Conservation (phyloP, 1,140 invertebrate species). For the Bombus pascuorum region DNA sequence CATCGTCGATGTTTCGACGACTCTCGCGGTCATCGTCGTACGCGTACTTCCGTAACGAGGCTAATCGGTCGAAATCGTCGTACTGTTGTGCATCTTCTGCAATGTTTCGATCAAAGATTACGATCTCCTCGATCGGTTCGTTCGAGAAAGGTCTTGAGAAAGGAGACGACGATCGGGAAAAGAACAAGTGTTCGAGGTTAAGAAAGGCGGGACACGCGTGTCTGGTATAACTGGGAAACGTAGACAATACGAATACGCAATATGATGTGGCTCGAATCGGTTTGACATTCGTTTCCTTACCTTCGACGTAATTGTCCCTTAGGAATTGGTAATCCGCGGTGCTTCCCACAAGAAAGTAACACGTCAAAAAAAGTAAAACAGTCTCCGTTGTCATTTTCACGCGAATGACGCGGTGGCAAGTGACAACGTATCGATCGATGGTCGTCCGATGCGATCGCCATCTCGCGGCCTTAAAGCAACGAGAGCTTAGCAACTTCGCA, state of each 20-base stretch:
- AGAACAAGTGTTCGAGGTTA: conserved; percentile 8
- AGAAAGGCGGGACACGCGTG: not conserved
- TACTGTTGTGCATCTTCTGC: not conserved
- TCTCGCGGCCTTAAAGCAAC: not conserved
- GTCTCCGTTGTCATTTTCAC: not conserved
- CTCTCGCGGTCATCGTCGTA: conserved; percentile 35
- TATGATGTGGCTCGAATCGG: not conserved
- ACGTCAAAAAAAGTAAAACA: not conserved
- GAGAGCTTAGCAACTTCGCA: no score
- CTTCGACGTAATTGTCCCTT: not conserved
- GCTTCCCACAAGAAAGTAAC: not conserved
- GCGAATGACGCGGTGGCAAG: not conserved
- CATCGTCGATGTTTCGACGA: conserved; percentile 58
- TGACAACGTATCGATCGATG: not conserved
- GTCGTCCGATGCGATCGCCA: not conserved
- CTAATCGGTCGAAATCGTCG: conserved; percentile 32
- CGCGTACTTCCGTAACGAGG: conserved; percentile 40
- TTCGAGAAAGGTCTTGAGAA: no score
- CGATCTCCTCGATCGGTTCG: no score
- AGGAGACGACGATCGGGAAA: no score
- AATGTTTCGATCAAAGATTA: not conserved
- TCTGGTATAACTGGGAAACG: not conserved
- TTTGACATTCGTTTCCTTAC: not conserved
- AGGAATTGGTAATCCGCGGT: no score
- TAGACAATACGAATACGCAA: no score